These are phyloP conservation scores for Loris lydekkerianus DNA, from an alignment of 2,797 vertebrate genomes.

Conservation along the genomic window DNA sequence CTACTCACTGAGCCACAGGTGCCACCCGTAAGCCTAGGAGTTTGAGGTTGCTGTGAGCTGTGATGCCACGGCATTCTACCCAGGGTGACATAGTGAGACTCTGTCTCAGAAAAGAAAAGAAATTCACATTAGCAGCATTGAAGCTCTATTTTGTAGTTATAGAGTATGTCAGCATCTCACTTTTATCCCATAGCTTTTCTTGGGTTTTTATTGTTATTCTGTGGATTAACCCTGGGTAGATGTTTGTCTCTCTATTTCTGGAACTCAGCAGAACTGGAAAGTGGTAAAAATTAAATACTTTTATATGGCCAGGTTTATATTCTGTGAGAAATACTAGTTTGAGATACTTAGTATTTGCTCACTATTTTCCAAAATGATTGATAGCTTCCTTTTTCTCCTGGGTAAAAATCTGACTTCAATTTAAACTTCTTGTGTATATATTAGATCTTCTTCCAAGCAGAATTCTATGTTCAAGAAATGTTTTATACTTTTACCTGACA, in stretches of 20 bases:
- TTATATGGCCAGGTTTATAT: background rate
- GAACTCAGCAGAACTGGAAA: constrained; percentile 39
- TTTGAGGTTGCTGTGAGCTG: too few species aligned
- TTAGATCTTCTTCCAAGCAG: constrained; percentile 61
- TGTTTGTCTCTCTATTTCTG: constrained; percentile 39
- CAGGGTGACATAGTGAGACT: too few species aligned
- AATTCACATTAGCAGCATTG: background rate
- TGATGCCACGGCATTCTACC: too few species aligned
- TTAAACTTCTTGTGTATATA: constrained; percentile 61
- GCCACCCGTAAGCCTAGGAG: too few species aligned
- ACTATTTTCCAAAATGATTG: constrained; percentile 59
- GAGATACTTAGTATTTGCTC: constrained; percentile 36
- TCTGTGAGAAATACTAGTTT: constrained; percentile 46
- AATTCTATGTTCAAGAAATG: constrained; percentile 68
- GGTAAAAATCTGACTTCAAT: constrained; percentile 64
- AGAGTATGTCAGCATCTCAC: background rate
- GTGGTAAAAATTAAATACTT: constrained; percentile 28
- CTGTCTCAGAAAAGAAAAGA: background rate
- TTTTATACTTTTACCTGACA: background rate
- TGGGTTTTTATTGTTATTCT: background rate
- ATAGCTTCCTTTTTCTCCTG: background rate
- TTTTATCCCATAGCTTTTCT: background rate
- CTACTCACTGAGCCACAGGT: too few species aligned
- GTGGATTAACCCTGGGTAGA: background rate
- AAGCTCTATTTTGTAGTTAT: background rate